Conservation (phyloP, 2,888 invertebrate species). For the Ceriagrion tenellum region DNA sequence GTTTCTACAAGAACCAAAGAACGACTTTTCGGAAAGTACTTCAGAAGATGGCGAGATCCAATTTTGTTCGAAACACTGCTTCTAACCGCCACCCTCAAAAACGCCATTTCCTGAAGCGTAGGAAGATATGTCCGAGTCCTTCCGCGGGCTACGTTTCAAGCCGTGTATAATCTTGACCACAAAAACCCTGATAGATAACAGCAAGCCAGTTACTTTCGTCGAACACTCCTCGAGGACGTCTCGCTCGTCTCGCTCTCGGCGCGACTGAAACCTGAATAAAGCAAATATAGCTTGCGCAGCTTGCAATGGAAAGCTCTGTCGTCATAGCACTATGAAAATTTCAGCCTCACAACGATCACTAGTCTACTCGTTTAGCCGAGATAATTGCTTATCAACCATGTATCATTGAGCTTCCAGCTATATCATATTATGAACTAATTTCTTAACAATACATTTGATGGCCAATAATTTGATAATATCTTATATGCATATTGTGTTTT, state of each 20-base stretch:
- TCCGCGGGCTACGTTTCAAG: slow-evolving; percentile 59
- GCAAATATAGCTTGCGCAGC: neutral
- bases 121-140: slow-evolving; percentile 56
- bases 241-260: neutral
- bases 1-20: slow-evolving; percentile 50
- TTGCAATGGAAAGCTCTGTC: neutral
- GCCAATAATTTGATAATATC: no score
- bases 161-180: slow-evolving; percentile 52
- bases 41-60: slow-evolving; percentile 75
- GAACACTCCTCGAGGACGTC: neutral
- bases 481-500: no score
- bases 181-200: slow-evolving; percentile 29
- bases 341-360: neutral
- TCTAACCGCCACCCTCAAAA: slow-evolving; percentile 78
- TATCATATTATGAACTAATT: no score
- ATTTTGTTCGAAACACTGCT: slow-evolving; percentile 77
- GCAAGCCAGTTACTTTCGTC: slow-evolving; percentile 44
- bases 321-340: slow-evolving; percentile 25
- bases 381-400: no score
- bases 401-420: no score
- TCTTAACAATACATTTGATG: no score
- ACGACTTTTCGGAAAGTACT: slow-evolving; percentile 69
- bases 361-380: no score
- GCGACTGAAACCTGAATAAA: slow-evolving; percentile 49
- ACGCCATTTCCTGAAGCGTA: slow-evolving; percentile 76